Evolutionary conservation across 1,140 invertebrate species (phyloP).

Genomic region (Saccostrea cuccullata): DNA sequence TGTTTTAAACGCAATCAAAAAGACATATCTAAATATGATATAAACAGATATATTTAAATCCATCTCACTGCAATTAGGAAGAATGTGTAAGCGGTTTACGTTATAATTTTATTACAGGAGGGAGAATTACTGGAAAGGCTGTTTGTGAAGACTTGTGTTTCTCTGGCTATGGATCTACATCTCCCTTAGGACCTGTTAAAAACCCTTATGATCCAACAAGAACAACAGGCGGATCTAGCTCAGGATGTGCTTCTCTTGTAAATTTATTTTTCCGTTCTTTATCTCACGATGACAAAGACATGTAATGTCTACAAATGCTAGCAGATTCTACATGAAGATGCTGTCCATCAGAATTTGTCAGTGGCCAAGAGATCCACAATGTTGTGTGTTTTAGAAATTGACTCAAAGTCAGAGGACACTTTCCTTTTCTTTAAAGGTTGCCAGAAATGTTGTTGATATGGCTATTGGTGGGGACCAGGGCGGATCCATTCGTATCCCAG

Average conservation of each 20-base stretch:
- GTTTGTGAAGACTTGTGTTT: slow-evolving; percentile 69
- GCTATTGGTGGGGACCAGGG: slow-evolving; percentile 73
- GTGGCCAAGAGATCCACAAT: no score
- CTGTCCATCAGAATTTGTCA: no score
- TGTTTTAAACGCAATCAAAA: no score
- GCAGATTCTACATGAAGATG: no score
- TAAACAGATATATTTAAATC: no score
- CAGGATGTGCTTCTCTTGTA: slow-evolving; percentile 44
- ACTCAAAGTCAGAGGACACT: no score
- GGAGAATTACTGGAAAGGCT: slow-evolving; percentile 67
- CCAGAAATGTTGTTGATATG: slow-evolving; percentile 65
- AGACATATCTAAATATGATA: no score
- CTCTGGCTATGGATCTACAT: slow-evolving; percentile 66
- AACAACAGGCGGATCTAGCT: slow-evolving; percentile 65
- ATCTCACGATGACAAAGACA: no score
- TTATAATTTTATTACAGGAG: slow-evolving; percentile 56
- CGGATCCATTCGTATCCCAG: slow-evolving; percentile 75
- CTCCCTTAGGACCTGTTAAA: slow-evolving; percentile 61
- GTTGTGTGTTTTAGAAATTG: no score
- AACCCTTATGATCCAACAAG: slow-evolving; percentile 61
- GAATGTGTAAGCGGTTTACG: not conserved
- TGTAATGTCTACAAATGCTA: no score
- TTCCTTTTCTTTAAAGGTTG: slow-evolving; percentile 50
- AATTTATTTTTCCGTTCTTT: no score
- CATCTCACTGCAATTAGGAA: not conserved